phyloP scores from a whole-genome alignment of 2,113 vertebrate genomes.

The Bubo blakistoni region DNA sequence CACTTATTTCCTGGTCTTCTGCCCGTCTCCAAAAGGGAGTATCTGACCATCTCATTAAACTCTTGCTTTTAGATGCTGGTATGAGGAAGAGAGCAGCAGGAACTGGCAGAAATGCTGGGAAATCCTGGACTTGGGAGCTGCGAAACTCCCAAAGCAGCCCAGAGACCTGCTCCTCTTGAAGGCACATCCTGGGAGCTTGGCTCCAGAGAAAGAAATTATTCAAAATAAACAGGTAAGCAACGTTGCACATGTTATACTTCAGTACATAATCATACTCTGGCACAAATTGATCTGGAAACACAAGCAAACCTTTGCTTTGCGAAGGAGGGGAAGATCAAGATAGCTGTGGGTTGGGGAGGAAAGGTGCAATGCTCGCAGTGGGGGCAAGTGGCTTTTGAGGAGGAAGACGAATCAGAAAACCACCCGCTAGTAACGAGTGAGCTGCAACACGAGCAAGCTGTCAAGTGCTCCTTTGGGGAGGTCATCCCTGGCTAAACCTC shows the following conservation, averaged over 20 bases:
- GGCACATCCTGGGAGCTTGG: not conserved
- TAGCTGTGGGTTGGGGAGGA: not conserved
- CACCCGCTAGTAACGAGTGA: not conserved
- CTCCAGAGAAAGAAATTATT: not conserved
- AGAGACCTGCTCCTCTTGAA: not conserved
- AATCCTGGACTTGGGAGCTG: not conserved
- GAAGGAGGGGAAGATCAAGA: not conserved
- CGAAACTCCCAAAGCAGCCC: rapidly evolving
- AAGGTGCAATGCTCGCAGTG: rapidly evolving
- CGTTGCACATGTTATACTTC: rapidly evolving
- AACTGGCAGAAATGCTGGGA: not conserved
- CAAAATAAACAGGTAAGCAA: not conserved
- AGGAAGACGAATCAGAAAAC: not conserved
- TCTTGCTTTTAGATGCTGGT: not conserved
- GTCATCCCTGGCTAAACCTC: not conserved
- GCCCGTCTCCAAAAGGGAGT: not conserved
- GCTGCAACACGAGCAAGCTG: not conserved
- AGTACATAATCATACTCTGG: not conserved
- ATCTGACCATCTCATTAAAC: not conserved
- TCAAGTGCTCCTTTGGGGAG: not conserved
- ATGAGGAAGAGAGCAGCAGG: not conserved
- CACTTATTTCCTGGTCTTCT: constrained; percentile 1
- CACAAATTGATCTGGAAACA: not conserved
- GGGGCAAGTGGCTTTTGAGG: not conserved
- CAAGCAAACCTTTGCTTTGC: not conserved